phyloP scores from a whole-genome alignment of 2,888 invertebrate species.

The Troides aeacus region DNA sequence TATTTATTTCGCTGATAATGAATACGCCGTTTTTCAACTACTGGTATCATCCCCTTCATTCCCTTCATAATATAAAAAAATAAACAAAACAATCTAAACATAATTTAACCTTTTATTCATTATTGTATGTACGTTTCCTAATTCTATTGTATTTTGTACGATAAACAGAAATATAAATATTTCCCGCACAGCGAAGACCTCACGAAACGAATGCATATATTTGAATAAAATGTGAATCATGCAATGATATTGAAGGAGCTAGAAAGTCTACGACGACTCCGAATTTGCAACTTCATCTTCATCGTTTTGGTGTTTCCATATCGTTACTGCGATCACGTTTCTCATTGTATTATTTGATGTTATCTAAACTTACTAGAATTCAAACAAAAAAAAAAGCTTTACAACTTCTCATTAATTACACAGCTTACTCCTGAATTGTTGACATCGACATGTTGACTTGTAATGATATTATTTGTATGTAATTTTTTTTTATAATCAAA shows the following conservation, averaged over 20 bases:
- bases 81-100: too few relatives aligned
- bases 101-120: neutral
- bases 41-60: too few relatives aligned
- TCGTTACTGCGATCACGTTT: neutral
- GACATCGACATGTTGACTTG: too few relatives aligned
- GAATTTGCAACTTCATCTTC: constrained; percentile 16
- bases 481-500: too few relatives aligned
- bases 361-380: too few relatives aligned
- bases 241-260: constrained; percentile 21
- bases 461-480: too few relatives aligned
- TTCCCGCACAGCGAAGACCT: constrained; percentile 11
- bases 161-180: neutral
- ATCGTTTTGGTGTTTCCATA: neutral
- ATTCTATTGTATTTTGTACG: neutral
- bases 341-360: neutral
- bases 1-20: too few relatives aligned
- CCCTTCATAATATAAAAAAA: too few relatives aligned
- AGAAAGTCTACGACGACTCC: constrained; percentile 7
- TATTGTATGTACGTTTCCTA: neutral
- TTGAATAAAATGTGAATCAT: constrained; percentile 29
- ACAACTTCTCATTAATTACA: too few relatives aligned
- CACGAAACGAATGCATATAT: constrained; percentile 26
- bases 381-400: too few relatives aligned
- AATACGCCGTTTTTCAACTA: too few relatives aligned
- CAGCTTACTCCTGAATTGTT: too few relatives aligned